These are phyloP conservation scores for Mantis religiosa DNA, from an alignment of 2,888 invertebrate species.

Conservation along the genomic window DNA sequence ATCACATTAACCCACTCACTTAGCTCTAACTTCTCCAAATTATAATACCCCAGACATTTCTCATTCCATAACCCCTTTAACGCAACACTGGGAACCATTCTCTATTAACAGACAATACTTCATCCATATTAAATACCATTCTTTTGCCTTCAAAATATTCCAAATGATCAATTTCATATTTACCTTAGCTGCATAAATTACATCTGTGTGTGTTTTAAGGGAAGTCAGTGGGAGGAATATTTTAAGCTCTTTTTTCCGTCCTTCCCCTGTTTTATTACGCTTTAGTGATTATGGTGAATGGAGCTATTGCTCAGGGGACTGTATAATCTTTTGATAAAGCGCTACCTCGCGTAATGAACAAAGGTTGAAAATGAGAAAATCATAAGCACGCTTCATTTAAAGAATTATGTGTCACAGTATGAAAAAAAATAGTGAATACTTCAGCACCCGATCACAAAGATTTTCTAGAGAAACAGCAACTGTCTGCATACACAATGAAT, in stretches of 20 bases:
- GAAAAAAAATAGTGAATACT: too few relatives aligned
- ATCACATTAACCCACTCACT: neutral
- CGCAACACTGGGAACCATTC: neutral
- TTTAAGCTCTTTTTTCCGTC: neutral
- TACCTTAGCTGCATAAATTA: neutral
- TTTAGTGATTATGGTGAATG: neutral
- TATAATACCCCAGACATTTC: neutral
- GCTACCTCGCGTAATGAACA: neutral
- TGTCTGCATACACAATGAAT: too few relatives aligned
- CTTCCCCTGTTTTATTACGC: neutral
- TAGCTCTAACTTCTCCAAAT: neutral
- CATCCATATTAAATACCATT: neutral
- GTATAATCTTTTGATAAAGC: neutral
- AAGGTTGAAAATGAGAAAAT: too few relatives aligned
- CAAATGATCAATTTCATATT: neutral
- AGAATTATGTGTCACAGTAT: too few relatives aligned
- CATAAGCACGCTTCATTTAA: too few relatives aligned
- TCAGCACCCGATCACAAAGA: too few relatives aligned
- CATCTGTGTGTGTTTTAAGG: neutral
- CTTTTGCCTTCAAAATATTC: neutral
- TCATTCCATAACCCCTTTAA: neutral
- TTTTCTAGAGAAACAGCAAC: too few relatives aligned
- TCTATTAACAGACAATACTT: neutral
- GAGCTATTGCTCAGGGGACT: neutral
- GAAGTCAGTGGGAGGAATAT: neutral